phyloP scores from a whole-genome alignment of 2,888 invertebrate species.

The Campopleginae sp. region DNA sequence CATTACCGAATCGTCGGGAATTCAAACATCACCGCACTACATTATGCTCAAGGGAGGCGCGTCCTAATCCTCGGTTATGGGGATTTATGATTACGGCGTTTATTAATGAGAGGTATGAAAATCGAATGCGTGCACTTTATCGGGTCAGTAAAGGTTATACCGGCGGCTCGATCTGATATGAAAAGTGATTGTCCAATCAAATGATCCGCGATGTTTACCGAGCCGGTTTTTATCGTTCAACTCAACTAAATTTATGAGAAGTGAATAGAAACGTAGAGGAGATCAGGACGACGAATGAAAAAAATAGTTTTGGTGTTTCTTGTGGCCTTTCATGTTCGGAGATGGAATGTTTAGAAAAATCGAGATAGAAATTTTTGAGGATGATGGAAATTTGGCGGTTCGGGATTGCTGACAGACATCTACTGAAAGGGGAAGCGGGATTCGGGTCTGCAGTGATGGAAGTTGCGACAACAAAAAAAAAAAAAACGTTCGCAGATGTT shows the following conservation, averaged over 20 bases:
- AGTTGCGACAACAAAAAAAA: neutral
- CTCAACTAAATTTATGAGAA: neutral
- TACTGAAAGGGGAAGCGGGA: constrained; percentile 10
- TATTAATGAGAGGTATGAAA: constrained; percentile 1
- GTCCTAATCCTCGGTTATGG: constrained; percentile 36
- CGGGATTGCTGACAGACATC: constrained; percentile 45
- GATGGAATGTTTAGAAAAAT: constrained; percentile 45
- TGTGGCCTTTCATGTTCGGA: constrained; percentile 1
- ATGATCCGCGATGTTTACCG: neutral
- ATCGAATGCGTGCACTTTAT: constrained; percentile 3
- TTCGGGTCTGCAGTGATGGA: constrained; percentile 30
- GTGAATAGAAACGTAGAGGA: neutral
- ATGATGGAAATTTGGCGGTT: neutral
- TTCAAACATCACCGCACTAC: constrained; percentile 46
- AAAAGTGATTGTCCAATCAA: neutral
- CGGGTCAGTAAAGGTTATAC: constrained; percentile 8
- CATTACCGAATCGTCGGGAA: constrained; percentile 51
- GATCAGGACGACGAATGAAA: constrained; percentile 19
- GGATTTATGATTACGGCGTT: constrained; percentile 41
- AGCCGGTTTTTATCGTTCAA: neutral
- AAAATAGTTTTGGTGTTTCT: constrained; percentile 4
- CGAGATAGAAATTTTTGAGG: constrained; percentile 2
- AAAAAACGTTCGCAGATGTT: neutral
- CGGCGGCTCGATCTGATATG: neutral
- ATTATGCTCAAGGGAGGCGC: constrained; percentile 18